These are phyloP conservation scores for Batillaria attramentaria DNA, from an alignment of 1,140 invertebrate genomes.

Conservation along the genomic window DNA sequence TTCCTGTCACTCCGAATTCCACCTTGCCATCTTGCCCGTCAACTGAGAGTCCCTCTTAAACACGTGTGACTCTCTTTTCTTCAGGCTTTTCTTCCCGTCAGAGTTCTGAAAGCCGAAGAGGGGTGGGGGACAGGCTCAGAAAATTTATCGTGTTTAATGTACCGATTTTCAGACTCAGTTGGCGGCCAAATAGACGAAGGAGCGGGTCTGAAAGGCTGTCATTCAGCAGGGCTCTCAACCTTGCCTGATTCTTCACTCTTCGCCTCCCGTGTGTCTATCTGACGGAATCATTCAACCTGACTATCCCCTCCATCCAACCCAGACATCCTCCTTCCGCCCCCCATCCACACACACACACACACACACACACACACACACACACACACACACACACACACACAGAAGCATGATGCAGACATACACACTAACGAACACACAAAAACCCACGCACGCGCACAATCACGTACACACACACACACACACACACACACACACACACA, in stretches of 20 bases:
- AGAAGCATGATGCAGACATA: background rate
- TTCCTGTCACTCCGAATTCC: too few relatives aligned
- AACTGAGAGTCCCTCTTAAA: too few relatives aligned
- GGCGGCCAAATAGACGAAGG: background rate
- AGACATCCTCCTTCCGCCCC: background rate
- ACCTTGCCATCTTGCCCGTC: too few relatives aligned
- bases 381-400: background rate
- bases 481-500: background rate
- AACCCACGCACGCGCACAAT: background rate
- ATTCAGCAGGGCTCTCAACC: background rate
- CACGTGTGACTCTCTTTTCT: too few relatives aligned
- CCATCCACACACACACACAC: background rate
- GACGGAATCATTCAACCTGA: background rate
- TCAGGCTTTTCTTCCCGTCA: too few relatives aligned
- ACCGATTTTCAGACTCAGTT: background rate
- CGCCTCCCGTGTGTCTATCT: background rate
- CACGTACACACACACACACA: conserved; percentile 10
- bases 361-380: background rate
- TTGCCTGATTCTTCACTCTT: background rate
- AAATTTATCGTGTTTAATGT: conserved; percentile 17
- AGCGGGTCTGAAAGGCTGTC: conserved; percentile 1
- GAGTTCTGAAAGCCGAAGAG: too few relatives aligned
- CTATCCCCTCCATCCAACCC: background rate
- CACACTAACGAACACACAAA: background rate
- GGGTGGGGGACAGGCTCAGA: too few relatives aligned